A percentile compares a stretch with the other conserved stretches of the same genome.
phyloP scores from a whole-genome alignment of 2,797 vertebrate species.

The Microctenopoma stevenorrisi region DNA sequence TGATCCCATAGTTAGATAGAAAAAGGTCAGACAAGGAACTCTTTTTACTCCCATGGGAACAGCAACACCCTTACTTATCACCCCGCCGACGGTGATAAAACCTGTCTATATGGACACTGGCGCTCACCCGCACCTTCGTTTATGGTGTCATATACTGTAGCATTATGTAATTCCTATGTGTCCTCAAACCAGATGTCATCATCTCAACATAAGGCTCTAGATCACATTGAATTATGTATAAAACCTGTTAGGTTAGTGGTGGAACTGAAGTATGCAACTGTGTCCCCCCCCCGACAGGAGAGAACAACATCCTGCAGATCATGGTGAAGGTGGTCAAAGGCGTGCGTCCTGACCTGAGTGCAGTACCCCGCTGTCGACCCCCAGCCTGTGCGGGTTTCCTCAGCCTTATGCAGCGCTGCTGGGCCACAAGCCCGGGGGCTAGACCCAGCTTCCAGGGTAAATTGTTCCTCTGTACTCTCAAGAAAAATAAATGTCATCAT shows the following conservation, averaged over 20 bases:
- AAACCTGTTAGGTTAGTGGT: background rate
- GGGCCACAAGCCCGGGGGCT: slow-evolving; percentile 88
- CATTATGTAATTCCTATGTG: background rate
- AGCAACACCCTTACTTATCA: slow-evolving; percentile 31
- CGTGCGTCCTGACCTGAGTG: slow-evolving; percentile 90
- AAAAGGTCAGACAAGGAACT: slow-evolving; percentile 34
- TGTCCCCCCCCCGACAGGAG: slow-evolving; percentile 79
- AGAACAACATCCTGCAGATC: slow-evolving; percentile 97
- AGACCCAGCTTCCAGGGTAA: slow-evolving; percentile 96
- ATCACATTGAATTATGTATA: background rate
- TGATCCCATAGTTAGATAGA: slow-evolving; percentile 56
- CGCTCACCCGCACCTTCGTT: background rate
- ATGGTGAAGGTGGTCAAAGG: slow-evolving; percentile 99
- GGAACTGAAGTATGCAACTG: background rate
- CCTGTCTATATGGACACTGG: slow-evolving; percentile 11
- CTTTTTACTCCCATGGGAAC: slow-evolving; percentile 54
- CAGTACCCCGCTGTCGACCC: slow-evolving; percentile 89
- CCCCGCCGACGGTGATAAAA: slow-evolving; percentile 43
- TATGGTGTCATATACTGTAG: slow-evolving; percentile 7
- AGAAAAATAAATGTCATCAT: background rate
- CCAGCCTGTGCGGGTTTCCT: slow-evolving; percentile 89
- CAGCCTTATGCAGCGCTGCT: slow-evolving; percentile 94
- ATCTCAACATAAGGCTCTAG: background rate
- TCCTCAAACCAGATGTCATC: background rate
- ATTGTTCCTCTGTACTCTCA: slow-evolving; percentile 5